A percentile compares a stretch with the other conserved stretches of the same genome.
phyloP scores from a whole-genome alignment of 2,888 invertebrate genomes.

The Leptinotarsa rubiginosa region DNA sequence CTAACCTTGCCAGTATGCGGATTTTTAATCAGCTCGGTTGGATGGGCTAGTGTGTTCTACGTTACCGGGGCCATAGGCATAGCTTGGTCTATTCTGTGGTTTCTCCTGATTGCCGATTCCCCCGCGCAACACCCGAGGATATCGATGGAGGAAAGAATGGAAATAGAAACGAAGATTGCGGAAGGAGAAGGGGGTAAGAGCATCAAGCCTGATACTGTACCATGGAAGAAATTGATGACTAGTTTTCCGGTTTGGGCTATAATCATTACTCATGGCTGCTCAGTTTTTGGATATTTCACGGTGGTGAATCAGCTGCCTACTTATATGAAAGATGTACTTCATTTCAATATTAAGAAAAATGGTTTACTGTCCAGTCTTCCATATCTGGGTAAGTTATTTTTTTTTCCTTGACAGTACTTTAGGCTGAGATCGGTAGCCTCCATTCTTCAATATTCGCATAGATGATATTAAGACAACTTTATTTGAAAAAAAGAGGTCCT shows the following conservation, averaged over 20 bases:
- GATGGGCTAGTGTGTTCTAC: constrained; percentile 93
- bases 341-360: constrained; percentile 86
- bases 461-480: too few species aligned
- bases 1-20: constrained; percentile 84
- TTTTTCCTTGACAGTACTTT: neutral
- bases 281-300: constrained; percentile 90
- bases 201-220: constrained; percentile 71
- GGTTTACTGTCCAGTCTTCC: constrained; percentile 87
- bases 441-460: too few species aligned
- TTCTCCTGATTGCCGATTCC: constrained; percentile 82
- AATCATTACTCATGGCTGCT: constrained; percentile 83
- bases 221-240: constrained; percentile 78
- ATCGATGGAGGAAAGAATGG: constrained; percentile 74
- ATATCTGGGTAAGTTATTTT: constrained; percentile 74
- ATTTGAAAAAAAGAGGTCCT: too few species aligned
- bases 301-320: constrained; percentile 89
- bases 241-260: constrained; percentile 88
- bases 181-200: constrained; percentile 57
- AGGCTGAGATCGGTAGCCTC: too few species aligned
- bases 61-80: constrained; percentile 81
- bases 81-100: constrained; percentile 86
- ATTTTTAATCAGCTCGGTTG: constrained; percentile 80
- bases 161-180: constrained; percentile 78
- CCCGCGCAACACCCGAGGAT: constrained; percentile 88
- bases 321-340: constrained; percentile 84